phyloP scores from a whole-genome alignment of 2,113 vertebrate genomes.

The Cynocephalus volans region DNA sequence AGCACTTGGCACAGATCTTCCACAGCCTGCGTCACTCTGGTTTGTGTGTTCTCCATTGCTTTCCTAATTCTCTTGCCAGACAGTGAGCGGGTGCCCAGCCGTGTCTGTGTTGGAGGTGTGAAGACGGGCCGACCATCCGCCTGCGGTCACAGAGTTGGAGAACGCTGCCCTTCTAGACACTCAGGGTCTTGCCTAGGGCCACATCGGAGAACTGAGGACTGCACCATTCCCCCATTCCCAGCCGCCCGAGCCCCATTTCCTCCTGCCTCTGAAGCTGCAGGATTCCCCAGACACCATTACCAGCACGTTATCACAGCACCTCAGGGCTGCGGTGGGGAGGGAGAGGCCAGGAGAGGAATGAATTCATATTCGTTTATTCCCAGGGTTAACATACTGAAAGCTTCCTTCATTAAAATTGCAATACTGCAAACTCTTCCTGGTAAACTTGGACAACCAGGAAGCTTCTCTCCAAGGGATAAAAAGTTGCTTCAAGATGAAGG shows the following conservation, averaged over 20 bases:
- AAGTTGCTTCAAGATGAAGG: slow-evolving; percentile 56
- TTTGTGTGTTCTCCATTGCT: accelerated
- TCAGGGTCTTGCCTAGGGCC: neutral
- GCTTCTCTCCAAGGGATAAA: slow-evolving; percentile 12
- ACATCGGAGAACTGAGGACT: neutral
- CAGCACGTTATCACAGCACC: neutral
- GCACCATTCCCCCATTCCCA: neutral
- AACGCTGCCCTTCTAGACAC: accelerated
- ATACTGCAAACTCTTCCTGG: neutral
- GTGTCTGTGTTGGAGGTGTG: accelerated
- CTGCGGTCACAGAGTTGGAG: neutral
- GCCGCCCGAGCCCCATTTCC: neutral
- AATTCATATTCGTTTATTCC: slow-evolving; percentile 62
- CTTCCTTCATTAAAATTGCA: slow-evolving; percentile 66
- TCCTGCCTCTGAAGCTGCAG: neutral
- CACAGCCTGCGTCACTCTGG: accelerated
- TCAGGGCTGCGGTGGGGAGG: accelerated
- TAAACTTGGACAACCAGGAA: neutral
- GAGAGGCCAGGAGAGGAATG: neutral
- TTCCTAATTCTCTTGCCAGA: neutral
- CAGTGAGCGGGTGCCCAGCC: too few species aligned
- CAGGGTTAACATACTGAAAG: slow-evolving; percentile 54
- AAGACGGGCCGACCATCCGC: neutral
- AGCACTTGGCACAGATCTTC: neutral
- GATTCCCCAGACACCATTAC: neutral